Evolutionary conservation across 2,797 vertebrate species (phyloP), one percentile per base, ranked within the genome.

Genomic region (Spea hammondii): DNA sequence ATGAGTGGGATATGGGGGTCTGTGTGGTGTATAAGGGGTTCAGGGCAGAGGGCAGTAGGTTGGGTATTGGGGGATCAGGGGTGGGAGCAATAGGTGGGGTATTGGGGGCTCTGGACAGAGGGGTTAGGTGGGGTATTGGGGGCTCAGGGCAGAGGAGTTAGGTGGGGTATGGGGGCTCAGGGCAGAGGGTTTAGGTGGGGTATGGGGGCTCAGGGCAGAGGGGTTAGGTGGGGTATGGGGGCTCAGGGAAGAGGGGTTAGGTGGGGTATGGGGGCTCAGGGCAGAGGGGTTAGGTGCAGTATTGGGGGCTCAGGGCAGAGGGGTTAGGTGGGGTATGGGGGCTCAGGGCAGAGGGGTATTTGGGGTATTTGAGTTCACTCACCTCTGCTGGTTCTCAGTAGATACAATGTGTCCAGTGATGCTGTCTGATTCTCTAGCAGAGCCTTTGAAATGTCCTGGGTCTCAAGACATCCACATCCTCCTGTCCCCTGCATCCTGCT

Each of bases 371-470:
- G 10, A 53, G 51, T 11, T 53, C 48, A 9, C 71, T 79, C 32
- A 74, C 78, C 78, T 79, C n/a, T 1, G 54, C 49, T 46, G 50
- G 54, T 62, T 55, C 68, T 71, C 4, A 5, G 12, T 8, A 13
- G 45, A 17, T 47, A 51, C 14, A 0, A 17, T 48, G 75, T 77
- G 14, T 47, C 50, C 53, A 62, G 51, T 59, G 49, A 5, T 6
- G 45, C 64, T 74, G 8, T 49, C 51, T 51, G 6, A 12, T 17
- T 6, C n/a, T 13, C 14, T 57, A 4, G 57, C 51, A 53, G 51
- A 53, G 6, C 5, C 10, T 54, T 44, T 32, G 32, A 32, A 32
- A 32, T 32, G 32, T 32, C 2, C 32, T 32, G 32, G 32, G 2
- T 32, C 32, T 32, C 32, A 1, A 32, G 32, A 32, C 32, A 32